A percentile compares a stretch with the other conserved stretches of the same genome.
phyloP scores from a whole-genome alignment of 2,113 vertebrate species.

The Rhynchopsitta pachyrhyncha region DNA sequence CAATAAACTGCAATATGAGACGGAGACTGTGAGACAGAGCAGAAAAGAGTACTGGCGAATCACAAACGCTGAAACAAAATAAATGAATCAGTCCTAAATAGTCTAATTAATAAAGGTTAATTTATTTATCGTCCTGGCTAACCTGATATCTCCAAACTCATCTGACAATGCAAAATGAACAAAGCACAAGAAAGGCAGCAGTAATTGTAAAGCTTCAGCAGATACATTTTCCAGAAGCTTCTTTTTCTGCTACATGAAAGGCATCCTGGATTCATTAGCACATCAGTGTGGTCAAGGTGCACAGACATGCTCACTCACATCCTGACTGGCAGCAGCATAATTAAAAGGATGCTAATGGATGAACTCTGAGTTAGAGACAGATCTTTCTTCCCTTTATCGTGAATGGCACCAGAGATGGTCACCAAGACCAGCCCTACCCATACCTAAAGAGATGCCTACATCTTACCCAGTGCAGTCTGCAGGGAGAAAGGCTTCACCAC shows the following conservation, averaged over 20 bases:
- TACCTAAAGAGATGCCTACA: accelerated
- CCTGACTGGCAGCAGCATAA: not conserved
- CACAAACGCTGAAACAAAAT: constrained; percentile 32
- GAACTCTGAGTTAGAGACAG: not conserved
- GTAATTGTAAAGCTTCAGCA: not conserved
- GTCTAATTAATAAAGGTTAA: constrained; percentile 66
- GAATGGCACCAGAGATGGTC: not conserved
- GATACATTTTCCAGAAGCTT: constrained; percentile 23
- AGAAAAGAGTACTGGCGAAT: constrained; percentile 2
- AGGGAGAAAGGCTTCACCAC: not conserved
- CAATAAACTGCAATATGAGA: constrained; percentile 36
- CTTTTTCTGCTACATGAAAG: not conserved
- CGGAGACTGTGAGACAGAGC: constrained; percentile 21
- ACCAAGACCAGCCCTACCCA: not conserved
- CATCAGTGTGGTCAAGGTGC: not conserved
- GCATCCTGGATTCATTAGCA: not conserved
- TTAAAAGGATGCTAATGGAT: not conserved
- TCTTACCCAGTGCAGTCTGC: not conserved
- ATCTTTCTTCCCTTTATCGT: not conserved
- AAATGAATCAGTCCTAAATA: constrained; percentile 48
- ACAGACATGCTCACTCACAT: not conserved
- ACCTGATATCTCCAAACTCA: not conserved
- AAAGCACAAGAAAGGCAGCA: constrained; percentile 40
- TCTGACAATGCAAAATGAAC: constrained; percentile 39
- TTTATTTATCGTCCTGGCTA: constrained; percentile 49